Conservation (phyloP, 2,888 invertebrate genomes). For the Shargacucullia verbasci region DNA sequence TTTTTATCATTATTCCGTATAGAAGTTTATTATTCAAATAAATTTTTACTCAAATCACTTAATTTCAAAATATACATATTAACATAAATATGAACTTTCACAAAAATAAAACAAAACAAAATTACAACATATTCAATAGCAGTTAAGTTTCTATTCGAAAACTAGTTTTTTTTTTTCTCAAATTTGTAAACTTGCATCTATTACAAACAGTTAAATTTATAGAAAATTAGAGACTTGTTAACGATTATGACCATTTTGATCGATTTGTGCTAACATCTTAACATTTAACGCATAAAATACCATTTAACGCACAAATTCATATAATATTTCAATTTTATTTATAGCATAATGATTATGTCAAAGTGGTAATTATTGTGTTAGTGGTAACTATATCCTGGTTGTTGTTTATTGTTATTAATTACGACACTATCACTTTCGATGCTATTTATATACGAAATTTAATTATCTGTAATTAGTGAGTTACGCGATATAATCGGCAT, state of each 20-base stretch:
- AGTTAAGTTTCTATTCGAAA: constrained; percentile 19
- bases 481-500: no score
- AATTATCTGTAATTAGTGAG: no score
- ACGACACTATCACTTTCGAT: background rate
- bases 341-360: background rate
- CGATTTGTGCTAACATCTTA: constrained; percentile 5
- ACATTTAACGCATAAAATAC: background rate
- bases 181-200: background rate
- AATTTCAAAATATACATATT: background rate
- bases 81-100: background rate
- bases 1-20: no score
- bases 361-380: background rate
- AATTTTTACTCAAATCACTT: background rate
- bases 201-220: background rate
- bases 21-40: no score
- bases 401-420: background rate
- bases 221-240: background rate
- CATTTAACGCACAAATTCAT: background rate
- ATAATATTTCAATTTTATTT: background rate
- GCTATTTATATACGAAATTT: no score
- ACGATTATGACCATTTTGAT: background rate
- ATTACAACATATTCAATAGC: constrained; percentile 6
- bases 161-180: background rate
- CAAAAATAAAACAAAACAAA: background rate
- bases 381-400: background rate